Percentiles rank a stretch among this genome's conserved stretches.
Evolutionary conservation across 2,888 invertebrate genomes (phyloP).

Genomic region (Rhingia campestris): DNA sequence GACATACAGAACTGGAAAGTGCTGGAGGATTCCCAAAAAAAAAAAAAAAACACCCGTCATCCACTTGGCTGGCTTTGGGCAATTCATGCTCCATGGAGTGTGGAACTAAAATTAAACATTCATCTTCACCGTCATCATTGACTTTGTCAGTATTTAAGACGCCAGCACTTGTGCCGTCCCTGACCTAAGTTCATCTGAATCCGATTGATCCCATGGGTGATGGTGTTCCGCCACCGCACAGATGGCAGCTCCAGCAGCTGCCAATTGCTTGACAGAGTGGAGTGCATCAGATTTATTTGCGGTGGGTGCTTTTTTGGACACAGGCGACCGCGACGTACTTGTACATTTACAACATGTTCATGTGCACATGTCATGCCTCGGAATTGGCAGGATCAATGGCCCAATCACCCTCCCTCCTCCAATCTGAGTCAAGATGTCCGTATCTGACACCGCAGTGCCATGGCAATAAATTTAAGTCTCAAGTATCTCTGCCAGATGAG

Average conservation of each 20-base stretch:
- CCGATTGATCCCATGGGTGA: slow-evolving; percentile 47
- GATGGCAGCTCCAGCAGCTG: slow-evolving; percentile 25
- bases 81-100: slow-evolving; percentile 23
- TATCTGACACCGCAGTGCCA: slow-evolving; percentile 12
- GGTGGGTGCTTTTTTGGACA: slow-evolving; percentile 17
- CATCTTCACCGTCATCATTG: slow-evolving; percentile 48
- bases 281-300: slow-evolving; percentile 36
- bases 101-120: slow-evolving; percentile 49
- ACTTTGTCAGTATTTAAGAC: slow-evolving; percentile 58
- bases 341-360: slow-evolving; percentile 15
- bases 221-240: slow-evolving; percentile 19
- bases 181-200: slow-evolving; percentile 63
- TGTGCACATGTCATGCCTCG: slow-evolving; percentile 48
- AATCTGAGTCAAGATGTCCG: slow-evolving; percentile 40
- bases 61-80: slow-evolving; percentile 18
- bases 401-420: slow-evolving; percentile 19
- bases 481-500: slow-evolving; percentile 55
- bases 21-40: slow-evolving; percentile 59
- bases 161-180: slow-evolving; percentile 42
- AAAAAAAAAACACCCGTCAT: slow-evolving; percentile 36
- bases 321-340: neutral
- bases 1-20: slow-evolving; percentile 16
- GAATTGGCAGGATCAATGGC: slow-evolving; percentile 59
- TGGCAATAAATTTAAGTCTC: slow-evolving; percentile 58
- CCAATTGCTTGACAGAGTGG: slow-evolving; percentile 39